These are phyloP conservation scores for Procapra przewalskii DNA, from an alignment of 2,113 vertebrate genomes.

Conservation along the genomic window DNA sequence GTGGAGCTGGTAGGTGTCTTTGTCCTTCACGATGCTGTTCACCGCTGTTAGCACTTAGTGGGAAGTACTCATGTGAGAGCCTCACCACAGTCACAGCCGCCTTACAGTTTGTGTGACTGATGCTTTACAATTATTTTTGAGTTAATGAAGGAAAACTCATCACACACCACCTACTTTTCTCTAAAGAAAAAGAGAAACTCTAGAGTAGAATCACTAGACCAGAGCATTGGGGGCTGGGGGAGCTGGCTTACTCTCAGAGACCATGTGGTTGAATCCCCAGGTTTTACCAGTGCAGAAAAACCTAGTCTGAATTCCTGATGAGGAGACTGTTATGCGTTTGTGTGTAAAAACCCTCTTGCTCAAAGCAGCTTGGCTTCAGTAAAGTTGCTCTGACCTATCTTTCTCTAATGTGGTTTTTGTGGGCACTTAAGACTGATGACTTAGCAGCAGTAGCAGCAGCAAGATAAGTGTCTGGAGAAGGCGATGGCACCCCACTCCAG, in stretches of 20 bases:
- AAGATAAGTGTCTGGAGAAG: too few species aligned
- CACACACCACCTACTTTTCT: fast-evolving
- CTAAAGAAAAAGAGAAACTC: background rate
- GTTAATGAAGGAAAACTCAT: background rate
- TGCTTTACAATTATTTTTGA: background rate
- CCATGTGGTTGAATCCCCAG: fast-evolving
- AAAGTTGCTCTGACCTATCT: background rate
- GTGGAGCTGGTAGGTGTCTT: constrained; percentile 92
- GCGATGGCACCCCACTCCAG: too few species aligned
- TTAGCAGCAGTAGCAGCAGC: too few species aligned
- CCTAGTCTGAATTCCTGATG: background rate
- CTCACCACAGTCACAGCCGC: fast-evolving
- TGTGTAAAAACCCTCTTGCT: too few species aligned
- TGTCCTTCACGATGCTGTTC: fast-evolving
- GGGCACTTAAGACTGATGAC: background rate
- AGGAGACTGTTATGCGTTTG: fast-evolving
- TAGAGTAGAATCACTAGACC: fast-evolving
- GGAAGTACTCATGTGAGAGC: background rate
- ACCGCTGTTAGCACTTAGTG: fast-evolving
- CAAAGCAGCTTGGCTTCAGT: background rate
- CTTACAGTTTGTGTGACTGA: fast-evolving
- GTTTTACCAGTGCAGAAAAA: fast-evolving
- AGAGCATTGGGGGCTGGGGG: background rate
- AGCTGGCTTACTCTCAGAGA: background rate
- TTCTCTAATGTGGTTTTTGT: background rate